These are phyloP conservation scores for human (Homo sapiens) DNA, from an alignment of 2,113 vertebrate genomes.

Conservation along the genomic window GRCh38 chr11:83089501-83090000, in stretches of 20 bases:
- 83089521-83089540: too few species aligned
- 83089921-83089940: not conserved
- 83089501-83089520: too few species aligned
- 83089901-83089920: not conserved
- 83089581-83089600: too few species aligned
- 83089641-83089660: not conserved
- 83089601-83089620: too few species aligned
- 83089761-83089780: not conserved
- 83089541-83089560: too few species aligned
- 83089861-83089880: not conserved
- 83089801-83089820: not conserved
- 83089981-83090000: not conserved
- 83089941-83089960: not conserved
- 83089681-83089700: slow-evolving; percentile 26
- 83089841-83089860: slow-evolving; percentile 12
- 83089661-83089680: not conserved
- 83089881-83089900: not conserved
- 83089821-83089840: not conserved
- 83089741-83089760: not conserved
- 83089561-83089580: too few species aligned
- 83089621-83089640: too few species aligned
- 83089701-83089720: not conserved
- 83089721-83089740: not conserved
- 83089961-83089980: not conserved
- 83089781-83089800: not conserved